These are phyloP conservation scores for Timema podura DNA, from an alignment of 2,888 invertebrate genomes.

Conservation along the genomic window DNA sequence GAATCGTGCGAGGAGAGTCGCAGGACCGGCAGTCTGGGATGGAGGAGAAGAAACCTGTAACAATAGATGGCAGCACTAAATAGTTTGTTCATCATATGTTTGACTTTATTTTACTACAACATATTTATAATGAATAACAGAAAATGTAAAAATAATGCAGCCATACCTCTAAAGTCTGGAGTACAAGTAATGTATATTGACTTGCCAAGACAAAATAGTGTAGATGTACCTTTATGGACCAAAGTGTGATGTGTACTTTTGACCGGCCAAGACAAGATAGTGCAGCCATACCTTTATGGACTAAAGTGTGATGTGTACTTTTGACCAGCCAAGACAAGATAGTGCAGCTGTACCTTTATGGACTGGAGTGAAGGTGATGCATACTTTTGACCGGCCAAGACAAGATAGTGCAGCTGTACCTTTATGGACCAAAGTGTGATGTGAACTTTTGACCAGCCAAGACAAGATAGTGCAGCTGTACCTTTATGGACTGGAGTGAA, in stretches of 20 bases:
- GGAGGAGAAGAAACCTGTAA: slow-evolving; percentile 74
- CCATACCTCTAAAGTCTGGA: background rate
- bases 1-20: slow-evolving; percentile 80
- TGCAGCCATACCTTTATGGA: too few relatives aligned
- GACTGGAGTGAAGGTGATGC: background rate
- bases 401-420: background rate
- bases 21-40: slow-evolving; percentile 87
- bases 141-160: too few relatives aligned
- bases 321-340: slow-evolving; percentile 16
- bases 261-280: background rate
- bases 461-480: too few relatives aligned
- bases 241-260: background rate
- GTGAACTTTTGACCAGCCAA: slow-evolving; percentile 4
- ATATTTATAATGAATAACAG: too few relatives aligned
- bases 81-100: too few relatives aligned
- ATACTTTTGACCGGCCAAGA: background rate
- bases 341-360: too few relatives aligned
- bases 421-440: too few relatives aligned
- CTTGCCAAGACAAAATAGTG: too few relatives aligned
- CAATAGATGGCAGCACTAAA: too few relatives aligned
- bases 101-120: too few relatives aligned
- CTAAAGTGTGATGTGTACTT: too few relatives aligned
- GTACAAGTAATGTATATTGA: background rate
- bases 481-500: background rate
- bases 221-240: background rate